Conservation (phyloP, 2,797 vertebrate genomes). For the Cyprinodon diabolis region DNA sequence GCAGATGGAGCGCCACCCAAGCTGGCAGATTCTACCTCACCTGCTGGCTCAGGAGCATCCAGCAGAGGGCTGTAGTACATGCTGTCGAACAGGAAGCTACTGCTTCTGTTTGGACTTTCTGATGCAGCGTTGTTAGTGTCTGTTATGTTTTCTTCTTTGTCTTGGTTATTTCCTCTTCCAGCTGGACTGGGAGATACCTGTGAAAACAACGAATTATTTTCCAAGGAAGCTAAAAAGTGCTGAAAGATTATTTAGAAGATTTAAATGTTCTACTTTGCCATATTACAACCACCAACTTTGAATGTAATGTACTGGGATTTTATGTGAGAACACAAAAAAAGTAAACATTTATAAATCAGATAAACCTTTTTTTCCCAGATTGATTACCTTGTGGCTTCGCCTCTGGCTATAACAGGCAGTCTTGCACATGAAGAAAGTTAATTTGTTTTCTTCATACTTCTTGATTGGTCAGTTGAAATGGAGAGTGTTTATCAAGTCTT, state of each 20-base stretch:
- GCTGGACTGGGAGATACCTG: constrained; percentile 52
- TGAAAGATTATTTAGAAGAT: neutral
- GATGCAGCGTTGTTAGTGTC: constrained; percentile 23
- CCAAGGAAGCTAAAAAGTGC: constrained; percentile 3
- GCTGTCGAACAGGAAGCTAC: constrained; percentile 93
- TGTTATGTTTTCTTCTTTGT: constrained; percentile 10
- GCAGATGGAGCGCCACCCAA: constrained; percentile 16
- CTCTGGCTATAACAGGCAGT: neutral
- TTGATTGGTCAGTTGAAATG: no score
- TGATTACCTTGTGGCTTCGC: neutral
- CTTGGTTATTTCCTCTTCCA: constrained; percentile 19
- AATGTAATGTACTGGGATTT: neutral
- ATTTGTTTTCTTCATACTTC: no score
- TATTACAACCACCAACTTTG: neutral
- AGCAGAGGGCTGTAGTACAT: constrained; percentile 82
- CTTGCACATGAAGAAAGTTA: no score
- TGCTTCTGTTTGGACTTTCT: constrained; percentile 87
- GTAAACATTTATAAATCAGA: neutral
- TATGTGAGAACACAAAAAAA: neutral
- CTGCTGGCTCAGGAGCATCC: constrained; percentile 56
- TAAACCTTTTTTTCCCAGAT: neutral
- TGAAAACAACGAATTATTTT: constrained; percentile 7
- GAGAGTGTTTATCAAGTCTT: no score
- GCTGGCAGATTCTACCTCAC: constrained; percentile 34
- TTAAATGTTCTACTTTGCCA: neutral